Evolutionary conservation across 2,113 vertebrate genomes (phyloP).

Genomic region (Bubo bubo): DNA sequence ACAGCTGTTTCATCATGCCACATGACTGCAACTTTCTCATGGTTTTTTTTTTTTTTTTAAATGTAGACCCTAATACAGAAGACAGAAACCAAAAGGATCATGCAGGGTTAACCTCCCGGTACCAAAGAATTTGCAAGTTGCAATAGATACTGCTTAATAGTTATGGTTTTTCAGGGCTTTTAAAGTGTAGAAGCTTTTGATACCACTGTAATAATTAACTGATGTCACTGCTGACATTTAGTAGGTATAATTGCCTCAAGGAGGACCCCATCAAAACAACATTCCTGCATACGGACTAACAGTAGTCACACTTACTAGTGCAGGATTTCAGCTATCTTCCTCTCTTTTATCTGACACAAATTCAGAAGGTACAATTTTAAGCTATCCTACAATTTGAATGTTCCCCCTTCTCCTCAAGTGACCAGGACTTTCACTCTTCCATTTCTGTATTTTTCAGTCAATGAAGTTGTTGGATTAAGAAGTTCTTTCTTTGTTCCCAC

Average conservation of each 20-base stretch:
- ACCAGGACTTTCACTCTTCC: background rate
- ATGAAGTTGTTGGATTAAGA: accelerated
- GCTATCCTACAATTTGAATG: background rate
- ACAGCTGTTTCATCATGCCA: background rate
- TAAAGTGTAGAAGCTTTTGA: background rate
- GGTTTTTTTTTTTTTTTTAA: background rate
- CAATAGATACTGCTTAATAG: background rate
- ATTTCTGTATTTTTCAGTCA: background rate
- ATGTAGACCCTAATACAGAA: background rate
- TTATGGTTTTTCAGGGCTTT: background rate
- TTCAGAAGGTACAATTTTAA: background rate
- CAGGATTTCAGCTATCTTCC: background rate
- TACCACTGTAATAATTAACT: background rate
- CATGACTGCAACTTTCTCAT: background rate
- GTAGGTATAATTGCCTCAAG: background rate
- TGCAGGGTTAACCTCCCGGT: background rate
- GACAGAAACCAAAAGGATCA: background rate
- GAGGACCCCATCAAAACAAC: background rate
- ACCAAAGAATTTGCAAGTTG: background rate
- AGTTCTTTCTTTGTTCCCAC: background rate
- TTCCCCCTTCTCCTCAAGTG: background rate
- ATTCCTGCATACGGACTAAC: accelerated
- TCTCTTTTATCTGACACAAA: background rate
- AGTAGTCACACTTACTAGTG: accelerated
- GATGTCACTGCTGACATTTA: background rate